phyloP scores from a whole-genome alignment of 2,888 invertebrate genomes.

The Eupithecia subfuscata region DNA sequence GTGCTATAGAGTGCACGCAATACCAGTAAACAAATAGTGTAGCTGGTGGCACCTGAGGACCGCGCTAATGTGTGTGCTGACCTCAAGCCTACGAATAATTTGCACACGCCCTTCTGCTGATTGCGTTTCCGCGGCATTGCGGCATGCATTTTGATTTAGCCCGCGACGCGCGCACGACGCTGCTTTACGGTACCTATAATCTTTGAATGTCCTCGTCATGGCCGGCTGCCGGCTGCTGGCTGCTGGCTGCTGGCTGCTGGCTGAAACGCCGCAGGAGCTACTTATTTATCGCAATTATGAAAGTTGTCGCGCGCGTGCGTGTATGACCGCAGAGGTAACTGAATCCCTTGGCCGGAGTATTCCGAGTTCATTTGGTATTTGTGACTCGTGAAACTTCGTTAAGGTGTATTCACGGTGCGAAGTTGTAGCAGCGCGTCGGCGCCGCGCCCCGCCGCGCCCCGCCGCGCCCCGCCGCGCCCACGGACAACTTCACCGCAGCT shows the following conservation, averaged over 20 bases:
- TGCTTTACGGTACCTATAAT: neutral
- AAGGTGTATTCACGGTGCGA: slow-evolving; percentile 23
- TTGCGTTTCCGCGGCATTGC: slow-evolving; percentile 26
- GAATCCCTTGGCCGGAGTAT: too few species aligned
- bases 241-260: too few species aligned
- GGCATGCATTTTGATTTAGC: too few species aligned
- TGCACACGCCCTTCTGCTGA: slow-evolving; percentile 33
- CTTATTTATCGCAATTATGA: neutral
- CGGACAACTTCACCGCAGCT: slow-evolving; percentile 43
- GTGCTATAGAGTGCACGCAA: slow-evolving; percentile 18
- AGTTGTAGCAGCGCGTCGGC: neutral
- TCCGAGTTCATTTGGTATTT: slow-evolving; percentile 13
- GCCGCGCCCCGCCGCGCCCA: neutral
- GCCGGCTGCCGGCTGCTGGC: too few species aligned
- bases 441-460: too few species aligned
- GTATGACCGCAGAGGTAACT: neutral
- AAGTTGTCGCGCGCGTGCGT: neutral
- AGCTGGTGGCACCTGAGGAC: slow-evolving; percentile 42
- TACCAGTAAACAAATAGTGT: slow-evolving; percentile 36
- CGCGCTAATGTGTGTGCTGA: slow-evolving; percentile 42
- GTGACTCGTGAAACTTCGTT: slow-evolving; percentile 21
- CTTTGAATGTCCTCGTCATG: neutral
- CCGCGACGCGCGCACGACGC: too few species aligned
- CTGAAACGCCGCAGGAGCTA: neutral
- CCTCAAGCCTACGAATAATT: slow-evolving; percentile 39